A percentile compares a stretch with the other conserved stretches of the same genome.
Conservation (phyloP, 2,113 vertebrate species). For the Vidua chalybeata region DNA sequence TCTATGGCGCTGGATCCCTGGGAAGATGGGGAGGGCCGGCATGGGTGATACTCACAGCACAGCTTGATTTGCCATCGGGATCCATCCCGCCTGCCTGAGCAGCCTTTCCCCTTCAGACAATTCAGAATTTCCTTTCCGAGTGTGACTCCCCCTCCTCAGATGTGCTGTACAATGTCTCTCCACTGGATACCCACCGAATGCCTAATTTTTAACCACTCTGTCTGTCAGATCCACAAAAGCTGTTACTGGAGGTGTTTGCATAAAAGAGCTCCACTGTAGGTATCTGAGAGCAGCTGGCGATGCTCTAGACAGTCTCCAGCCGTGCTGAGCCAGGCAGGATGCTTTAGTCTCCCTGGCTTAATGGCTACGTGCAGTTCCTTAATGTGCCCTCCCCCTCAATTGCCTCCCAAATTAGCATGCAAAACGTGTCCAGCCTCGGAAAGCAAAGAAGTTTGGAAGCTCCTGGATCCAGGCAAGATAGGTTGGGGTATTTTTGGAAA, state of each 20-base stretch:
- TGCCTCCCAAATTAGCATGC: slow-evolving; percentile 54
- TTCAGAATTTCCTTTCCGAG: background rate
- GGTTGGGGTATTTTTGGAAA: background rate
- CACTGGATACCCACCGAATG: slow-evolving; percentile 60
- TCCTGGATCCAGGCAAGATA: background rate
- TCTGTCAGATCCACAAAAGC: slow-evolving; percentile 68
- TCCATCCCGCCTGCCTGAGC: background rate
- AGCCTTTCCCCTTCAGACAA: slow-evolving; percentile 25
- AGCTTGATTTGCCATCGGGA: background rate
- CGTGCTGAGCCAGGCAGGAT: slow-evolving; percentile 44
- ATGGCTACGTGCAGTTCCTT: slow-evolving; percentile 48
- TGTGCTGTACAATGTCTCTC: slow-evolving; percentile 63
- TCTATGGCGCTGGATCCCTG: background rate
- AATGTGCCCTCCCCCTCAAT: slow-evolving; percentile 49
- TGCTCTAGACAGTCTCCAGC: slow-evolving; percentile 63
- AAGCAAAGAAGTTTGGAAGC: slow-evolving; percentile 30
- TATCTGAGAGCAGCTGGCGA: slow-evolving; percentile 62
- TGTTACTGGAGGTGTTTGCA: slow-evolving; percentile 66
- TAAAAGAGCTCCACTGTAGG: slow-evolving; percentile 60
- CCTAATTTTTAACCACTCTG: slow-evolving; percentile 68
- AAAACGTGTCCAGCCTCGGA: background rate
- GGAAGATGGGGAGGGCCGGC: background rate
- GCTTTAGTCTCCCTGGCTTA: slow-evolving; percentile 62
- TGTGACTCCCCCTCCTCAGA: slow-evolving; percentile 49
- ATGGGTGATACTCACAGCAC: background rate